These are phyloP conservation scores for Octonoba sinensis DNA, from an alignment of 2,888 invertebrate species.

Conservation along the genomic window DNA sequence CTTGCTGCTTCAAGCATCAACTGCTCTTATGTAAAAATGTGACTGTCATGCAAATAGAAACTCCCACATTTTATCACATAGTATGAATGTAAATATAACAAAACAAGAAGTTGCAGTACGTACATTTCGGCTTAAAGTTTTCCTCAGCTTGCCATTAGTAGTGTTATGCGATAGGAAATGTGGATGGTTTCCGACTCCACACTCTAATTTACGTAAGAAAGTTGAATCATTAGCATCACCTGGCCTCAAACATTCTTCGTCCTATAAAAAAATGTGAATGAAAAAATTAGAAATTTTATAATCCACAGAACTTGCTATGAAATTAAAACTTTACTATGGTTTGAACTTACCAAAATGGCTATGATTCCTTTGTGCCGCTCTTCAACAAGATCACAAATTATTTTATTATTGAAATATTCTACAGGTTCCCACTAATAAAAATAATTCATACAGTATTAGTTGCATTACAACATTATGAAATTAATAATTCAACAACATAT, in stretches of 20 bases:
- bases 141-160: constrained; percentile 82
- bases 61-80: no score
- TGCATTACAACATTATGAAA: constrained; percentile 5
- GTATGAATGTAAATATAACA: no score
- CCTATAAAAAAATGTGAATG: constrained; percentile 71
- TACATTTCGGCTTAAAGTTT: constrained; percentile 86
- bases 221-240: constrained; percentile 87
- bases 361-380: constrained; percentile 84
- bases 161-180: constrained; percentile 88
- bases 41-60: no score
- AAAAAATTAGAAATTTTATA: neutral
- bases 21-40: no score
- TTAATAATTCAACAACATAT: no score
- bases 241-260: constrained; percentile 92
- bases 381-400: constrained; percentile 93
- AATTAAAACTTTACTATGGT: neutral
- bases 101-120: constrained; percentile 48
- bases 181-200: constrained; percentile 80
- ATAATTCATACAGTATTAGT: constrained; percentile 4
- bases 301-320: neutral
- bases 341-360: constrained; percentile 69
- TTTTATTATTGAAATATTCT: constrained; percentile 91
- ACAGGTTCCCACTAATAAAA: constrained; percentile 81
- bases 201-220: constrained; percentile 84
- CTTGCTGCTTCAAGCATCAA: no score